Conservation (phyloP, 64 coral and sea anemone genomes). For the Porites australiensis region DNA sequence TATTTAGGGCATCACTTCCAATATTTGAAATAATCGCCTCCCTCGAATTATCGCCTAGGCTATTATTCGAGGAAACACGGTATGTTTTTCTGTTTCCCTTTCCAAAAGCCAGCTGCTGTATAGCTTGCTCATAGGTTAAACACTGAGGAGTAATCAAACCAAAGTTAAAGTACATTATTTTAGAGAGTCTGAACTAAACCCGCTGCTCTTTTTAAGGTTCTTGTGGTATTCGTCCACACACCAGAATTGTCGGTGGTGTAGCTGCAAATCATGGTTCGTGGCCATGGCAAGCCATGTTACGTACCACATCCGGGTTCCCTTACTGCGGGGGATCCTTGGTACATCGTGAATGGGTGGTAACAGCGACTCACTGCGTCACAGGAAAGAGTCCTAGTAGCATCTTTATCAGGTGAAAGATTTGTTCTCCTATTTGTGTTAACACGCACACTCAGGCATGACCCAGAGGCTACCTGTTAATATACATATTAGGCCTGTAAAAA, state of each 20-base stretch:
- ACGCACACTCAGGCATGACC: too few species aligned
- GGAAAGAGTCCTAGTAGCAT: conserved; percentile 22
- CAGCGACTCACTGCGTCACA: conserved; percentile 61
- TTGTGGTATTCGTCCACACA: conserved; percentile 48
- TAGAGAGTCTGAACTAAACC: neutral
- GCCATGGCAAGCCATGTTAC: conserved; percentile 59
- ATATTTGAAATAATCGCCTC: too few species aligned
- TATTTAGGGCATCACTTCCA: too few species aligned
- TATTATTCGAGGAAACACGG: too few species aligned
- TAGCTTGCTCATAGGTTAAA: too few species aligned
- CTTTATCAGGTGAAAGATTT: conserved; percentile 31
- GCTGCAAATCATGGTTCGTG: conserved; percentile 52
- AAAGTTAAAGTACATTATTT: too few species aligned
- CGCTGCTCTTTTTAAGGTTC: conserved; percentile 23
- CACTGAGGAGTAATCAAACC: too few species aligned
- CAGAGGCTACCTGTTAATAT: too few species aligned
- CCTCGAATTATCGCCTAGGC: too few species aligned
- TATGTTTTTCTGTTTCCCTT: too few species aligned
- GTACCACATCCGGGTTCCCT: conserved; percentile 33
- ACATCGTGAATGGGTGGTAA: conserved; percentile 31
- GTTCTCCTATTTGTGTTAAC: neutral
- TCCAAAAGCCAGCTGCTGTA: too few species aligned
- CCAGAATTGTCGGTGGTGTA: conserved; percentile 49
- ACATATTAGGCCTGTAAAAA: too few species aligned
- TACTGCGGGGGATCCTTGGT: conserved; percentile 61